Evolutionary conservation across 2,797 vertebrate species (phyloP).

Genomic region (Garrulus glandarius): DNA sequence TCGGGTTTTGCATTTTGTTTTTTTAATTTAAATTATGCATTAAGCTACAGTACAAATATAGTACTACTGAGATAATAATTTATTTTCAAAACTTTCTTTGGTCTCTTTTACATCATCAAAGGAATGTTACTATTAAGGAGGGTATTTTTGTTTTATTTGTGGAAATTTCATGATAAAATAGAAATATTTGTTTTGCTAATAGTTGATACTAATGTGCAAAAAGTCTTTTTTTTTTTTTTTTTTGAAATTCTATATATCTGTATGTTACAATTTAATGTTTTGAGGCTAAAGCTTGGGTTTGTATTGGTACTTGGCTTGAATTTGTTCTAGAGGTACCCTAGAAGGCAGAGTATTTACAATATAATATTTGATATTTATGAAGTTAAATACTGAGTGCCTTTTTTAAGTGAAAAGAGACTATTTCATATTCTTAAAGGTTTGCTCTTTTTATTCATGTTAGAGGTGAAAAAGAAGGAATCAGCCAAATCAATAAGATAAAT

Average conservation of each 20-base stretch:
- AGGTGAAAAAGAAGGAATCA: neutral
- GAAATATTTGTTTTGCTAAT: neutral
- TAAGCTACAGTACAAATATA: neutral
- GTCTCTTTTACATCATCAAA: neutral
- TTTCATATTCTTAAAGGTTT: neutral
- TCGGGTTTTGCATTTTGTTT: fast-evolving
- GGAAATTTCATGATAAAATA: neutral
- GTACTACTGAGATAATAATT: neutral
- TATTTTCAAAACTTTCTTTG: neutral
- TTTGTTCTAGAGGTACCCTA: neutral
- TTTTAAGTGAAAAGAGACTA: neutral
- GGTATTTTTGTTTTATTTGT: neutral
- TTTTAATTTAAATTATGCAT: neutral
- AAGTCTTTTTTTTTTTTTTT: neutral
- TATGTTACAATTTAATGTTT: neutral
- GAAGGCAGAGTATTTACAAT: neutral
- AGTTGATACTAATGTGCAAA: neutral
- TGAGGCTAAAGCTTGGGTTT: neutral
- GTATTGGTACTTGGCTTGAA: neutral
- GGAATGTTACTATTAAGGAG: neutral
- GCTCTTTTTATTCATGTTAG: neutral
- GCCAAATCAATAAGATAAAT: neutral
- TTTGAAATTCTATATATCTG: fast-evolving
- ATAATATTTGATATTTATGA: neutral
- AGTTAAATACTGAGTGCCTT: neutral